Conservation (phyloP, 2,888 invertebrate species). For the Epirrita christyi region DNA sequence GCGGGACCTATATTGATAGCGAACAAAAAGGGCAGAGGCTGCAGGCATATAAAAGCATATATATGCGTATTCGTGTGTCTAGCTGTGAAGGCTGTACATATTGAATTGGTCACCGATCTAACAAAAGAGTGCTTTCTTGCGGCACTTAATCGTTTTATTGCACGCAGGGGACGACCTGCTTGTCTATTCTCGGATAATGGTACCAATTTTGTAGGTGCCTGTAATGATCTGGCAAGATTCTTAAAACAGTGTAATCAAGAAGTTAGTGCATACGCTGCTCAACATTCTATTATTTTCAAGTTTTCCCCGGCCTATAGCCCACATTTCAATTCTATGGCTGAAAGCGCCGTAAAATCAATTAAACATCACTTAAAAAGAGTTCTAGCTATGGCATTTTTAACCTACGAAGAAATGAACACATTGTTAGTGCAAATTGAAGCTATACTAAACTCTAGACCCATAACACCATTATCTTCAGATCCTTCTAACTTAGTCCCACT, state of each 20-base stretch:
- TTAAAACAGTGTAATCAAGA: too few relatives aligned
- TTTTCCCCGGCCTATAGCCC: too few relatives aligned
- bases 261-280: too few relatives aligned
- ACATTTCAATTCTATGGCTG: too few relatives aligned
- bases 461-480: slow-evolving; percentile 1
- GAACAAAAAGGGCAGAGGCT: slow-evolving; percentile 5
- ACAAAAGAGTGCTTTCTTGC: slow-evolving; percentile 1
- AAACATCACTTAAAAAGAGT: neutral
- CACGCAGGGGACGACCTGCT: slow-evolving; percentile 2
- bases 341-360: neutral
- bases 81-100: too few relatives aligned
- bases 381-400: too few relatives aligned
- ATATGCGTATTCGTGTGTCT: too few relatives aligned
- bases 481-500: neutral
- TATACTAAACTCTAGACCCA: slow-evolving; percentile 1
- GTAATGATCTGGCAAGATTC: too few relatives aligned
- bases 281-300: too few relatives aligned
- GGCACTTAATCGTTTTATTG: slow-evolving; percentile 6
- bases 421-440: neutral
- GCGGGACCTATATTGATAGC: slow-evolving; percentile 6
- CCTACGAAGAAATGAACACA: slow-evolving; percentile 1
- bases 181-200: too few relatives aligned
- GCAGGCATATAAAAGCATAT: neutral
- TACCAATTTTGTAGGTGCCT: too few relatives aligned
- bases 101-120: too few relatives aligned